phyloP scores from a whole-genome alignment of 2,888 invertebrate genomes.

The Pinctada fucata region DNA sequence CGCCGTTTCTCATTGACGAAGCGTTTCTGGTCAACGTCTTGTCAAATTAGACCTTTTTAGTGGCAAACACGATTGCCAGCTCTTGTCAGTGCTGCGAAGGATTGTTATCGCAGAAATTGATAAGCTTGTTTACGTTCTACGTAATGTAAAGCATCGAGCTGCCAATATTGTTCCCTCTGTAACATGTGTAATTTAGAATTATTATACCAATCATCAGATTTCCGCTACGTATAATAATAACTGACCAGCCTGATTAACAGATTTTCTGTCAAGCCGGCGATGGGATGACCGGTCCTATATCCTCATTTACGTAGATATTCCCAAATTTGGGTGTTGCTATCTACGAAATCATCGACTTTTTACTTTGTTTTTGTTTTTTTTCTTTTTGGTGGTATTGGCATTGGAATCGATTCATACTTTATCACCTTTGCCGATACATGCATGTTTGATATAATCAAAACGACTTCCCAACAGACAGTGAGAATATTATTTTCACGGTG shows the following conservation, averaged over 20 bases:
- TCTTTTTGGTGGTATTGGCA: too few species aligned
- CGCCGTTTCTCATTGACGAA: too few species aligned
- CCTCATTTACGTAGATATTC: background rate
- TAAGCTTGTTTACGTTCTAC: background rate
- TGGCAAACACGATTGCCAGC: background rate
- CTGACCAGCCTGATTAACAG: background rate
- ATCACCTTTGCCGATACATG: too few species aligned
- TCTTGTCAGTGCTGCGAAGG: background rate
- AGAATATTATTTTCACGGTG: too few species aligned
- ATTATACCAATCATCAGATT: constrained; percentile 9
- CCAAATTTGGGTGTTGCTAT: too few species aligned
- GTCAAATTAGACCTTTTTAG: constrained; percentile 9
- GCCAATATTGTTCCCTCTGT: background rate
- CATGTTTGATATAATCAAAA: too few species aligned
- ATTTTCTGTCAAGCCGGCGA: background rate
- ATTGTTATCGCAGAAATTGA: constrained; percentile 5
- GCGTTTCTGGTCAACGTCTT: constrained; percentile 4
- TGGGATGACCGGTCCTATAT: background rate
- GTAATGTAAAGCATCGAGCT: background rate
- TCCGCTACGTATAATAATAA: background rate
- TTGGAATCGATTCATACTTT: too few species aligned
- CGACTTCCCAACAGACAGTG: too few species aligned
- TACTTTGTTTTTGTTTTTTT: too few species aligned
- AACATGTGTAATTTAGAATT: constrained; percentile 6
- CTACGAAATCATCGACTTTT: too few species aligned